A percentile compares a stretch with the other conserved stretches of the same genome.
Evolutionary conservation across 2,113 vertebrate species (phyloP).

Genomic region (Phyllopteryx taeniolatus): DNA sequence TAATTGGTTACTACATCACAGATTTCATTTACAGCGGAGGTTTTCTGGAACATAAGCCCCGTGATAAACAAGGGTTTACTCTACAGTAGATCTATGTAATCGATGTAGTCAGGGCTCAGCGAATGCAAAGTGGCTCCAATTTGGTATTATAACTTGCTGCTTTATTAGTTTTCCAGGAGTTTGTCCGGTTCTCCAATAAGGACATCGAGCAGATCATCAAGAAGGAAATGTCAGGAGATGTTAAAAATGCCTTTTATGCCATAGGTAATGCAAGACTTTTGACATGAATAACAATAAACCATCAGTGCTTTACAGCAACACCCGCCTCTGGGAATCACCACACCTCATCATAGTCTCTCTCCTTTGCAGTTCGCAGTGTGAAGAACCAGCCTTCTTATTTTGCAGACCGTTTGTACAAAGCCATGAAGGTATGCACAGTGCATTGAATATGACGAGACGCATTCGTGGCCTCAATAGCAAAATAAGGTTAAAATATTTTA

Average conservation of each 20-base stretch:
- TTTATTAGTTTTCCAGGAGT: slow-evolving; percentile 90
- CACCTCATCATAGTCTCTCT: slow-evolving; percentile 14
- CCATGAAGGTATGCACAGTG: slow-evolving; percentile 87
- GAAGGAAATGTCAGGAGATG: slow-evolving; percentile 92
- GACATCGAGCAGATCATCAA: slow-evolving; percentile 93
- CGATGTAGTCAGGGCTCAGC: neutral
- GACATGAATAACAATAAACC: neutral
- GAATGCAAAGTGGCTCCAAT: neutral
- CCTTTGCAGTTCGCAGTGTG: slow-evolving; percentile 83
- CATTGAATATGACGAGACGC: neutral
- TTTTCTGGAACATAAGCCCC: too few species aligned
- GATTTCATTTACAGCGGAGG: too few species aligned
- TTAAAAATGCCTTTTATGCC: slow-evolving; percentile 83
- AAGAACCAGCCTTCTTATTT: slow-evolving; percentile 94
- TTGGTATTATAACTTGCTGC: neutral
- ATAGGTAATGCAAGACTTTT: slow-evolving; percentile 77
- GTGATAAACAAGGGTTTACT: too few species aligned
- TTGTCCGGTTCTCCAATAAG: slow-evolving; percentile 88
- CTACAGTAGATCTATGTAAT: neutral
- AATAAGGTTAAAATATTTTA: neutral
- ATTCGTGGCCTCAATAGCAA: neutral
- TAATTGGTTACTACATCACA: too few species aligned
- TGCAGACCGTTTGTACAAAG: slow-evolving; percentile 93
- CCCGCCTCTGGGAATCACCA: neutral
- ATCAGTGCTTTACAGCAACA: neutral